phyloP scores from a whole-genome alignment of 2,888 invertebrate genomes.

The Tetrapedia diversipes region DNA sequence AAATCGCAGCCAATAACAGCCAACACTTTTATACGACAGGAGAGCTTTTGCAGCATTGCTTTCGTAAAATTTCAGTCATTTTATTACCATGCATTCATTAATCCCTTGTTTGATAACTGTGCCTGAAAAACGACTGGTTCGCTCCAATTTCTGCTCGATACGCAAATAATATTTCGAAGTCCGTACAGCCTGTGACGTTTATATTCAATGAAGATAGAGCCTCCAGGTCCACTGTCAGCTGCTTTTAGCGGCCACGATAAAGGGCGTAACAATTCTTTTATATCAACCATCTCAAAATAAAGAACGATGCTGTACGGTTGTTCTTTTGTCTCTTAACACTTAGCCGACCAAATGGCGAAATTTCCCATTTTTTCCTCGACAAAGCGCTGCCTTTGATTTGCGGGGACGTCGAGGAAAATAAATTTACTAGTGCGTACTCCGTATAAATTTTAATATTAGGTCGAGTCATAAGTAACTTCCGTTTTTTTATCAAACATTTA shows the following conservation, averaged over 20 bases:
- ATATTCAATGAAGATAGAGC: slow-evolving; percentile 2
- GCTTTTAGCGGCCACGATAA: neutral
- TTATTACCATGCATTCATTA: slow-evolving; percentile 49
- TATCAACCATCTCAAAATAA: too few species aligned
- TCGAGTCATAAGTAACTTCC: too few species aligned
- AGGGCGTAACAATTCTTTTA: neutral
- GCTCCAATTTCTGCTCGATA: slow-evolving; percentile 12
- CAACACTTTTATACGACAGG: slow-evolving; percentile 39
- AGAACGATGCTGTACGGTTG: too few species aligned
- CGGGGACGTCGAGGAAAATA: too few species aligned
- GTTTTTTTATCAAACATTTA: too few species aligned
- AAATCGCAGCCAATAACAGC: slow-evolving; percentile 42
- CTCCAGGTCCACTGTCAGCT: neutral
- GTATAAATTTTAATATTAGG: too few species aligned
- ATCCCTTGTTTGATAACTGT: slow-evolving; percentile 53
- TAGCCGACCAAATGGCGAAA: too few species aligned
- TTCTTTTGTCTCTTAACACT: neutral
- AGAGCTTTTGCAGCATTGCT: slow-evolving; percentile 5
- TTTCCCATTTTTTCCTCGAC: too few species aligned
- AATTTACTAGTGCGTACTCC: too few species aligned
- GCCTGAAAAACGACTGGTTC: neutral
- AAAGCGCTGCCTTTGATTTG: too few species aligned
- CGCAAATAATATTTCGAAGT: slow-evolving; percentile 24
- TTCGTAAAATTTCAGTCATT: slow-evolving; percentile 41
- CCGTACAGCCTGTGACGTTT: neutral